Evolutionary conservation across 2,113 vertebrate genomes (phyloP), one percentile per base, ranked within the genome.

Genomic region (Brienomyrus longianalis): DNA sequence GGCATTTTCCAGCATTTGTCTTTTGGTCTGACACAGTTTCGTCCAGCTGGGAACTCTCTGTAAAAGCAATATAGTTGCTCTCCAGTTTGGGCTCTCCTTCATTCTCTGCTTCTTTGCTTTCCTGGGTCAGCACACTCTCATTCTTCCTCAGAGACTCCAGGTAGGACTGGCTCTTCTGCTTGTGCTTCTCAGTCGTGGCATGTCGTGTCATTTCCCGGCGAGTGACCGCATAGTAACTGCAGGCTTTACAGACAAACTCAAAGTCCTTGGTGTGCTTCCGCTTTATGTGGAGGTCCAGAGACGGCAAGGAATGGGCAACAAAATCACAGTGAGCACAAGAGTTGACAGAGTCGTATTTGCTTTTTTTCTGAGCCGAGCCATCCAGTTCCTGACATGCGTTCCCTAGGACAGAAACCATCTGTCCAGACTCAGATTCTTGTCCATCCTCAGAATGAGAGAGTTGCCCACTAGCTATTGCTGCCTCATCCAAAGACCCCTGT

Each of bases 191-290:
- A 4, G 98, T 99, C 35, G 96, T 95, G 7, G 96, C 97, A 3
- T 99, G 98, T 84, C 97, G 96, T 50, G 95, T 96, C 97, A 99
- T 99, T 93, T 99, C 98, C 77, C 97, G 95, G 54, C 94, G 96
- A 23, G 98, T 99, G 90, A 98, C 97, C 0, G 98, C 97, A 19
- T 98, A 99, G 93, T 99, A 99, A 91, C 96, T 97, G 89, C 98
- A 99, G 0, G 98, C 98, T 94, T 98, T 96, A 92, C 98, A 99
- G 52, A 97, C 97, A 88, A 97, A 99, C 90, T 99, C 97, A 93
- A 98, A 99, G 87, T 98, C 97, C 92, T 95, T 97, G 5, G 96
- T 97, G 91, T 99, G 98, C n/a, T 97, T 98, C 91, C 97, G 95
- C 91, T 98, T 98, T 87, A 98, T 90, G 0, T 99, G 98, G 52